These are phyloP conservation scores for Drepanosiphum platanoidis DNA, from an alignment of 2,888 invertebrate species.

Conservation along the genomic window DNA sequence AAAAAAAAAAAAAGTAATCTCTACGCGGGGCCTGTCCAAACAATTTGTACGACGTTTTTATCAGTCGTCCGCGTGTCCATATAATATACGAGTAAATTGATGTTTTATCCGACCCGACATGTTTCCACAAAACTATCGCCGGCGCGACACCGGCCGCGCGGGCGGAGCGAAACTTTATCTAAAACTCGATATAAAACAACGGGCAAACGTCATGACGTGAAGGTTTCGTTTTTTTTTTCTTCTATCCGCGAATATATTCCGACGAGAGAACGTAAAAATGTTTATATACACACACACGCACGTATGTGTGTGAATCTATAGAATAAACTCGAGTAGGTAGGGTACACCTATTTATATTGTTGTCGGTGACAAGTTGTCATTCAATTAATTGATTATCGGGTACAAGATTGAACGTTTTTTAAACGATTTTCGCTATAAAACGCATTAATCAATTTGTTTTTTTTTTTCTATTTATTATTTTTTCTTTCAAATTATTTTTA, in stretches of 20 bases:
- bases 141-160: neutral
- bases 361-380: neutral
- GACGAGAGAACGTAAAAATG: neutral
- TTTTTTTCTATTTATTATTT: neutral
- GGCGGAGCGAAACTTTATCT: neutral
- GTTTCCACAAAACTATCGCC: neutral
- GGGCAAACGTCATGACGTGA: neutral
- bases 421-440: neutral
- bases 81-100: too few relatives aligned
- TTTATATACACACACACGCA: too few relatives aligned
- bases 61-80: neutral
- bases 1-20: neutral
- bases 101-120: neutral
- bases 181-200: neutral
- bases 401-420: neutral
- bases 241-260: neutral
- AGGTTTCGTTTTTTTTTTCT: neutral
- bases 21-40: neutral
- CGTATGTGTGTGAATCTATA: too few relatives aligned
- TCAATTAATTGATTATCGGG: conserved; percentile 1
- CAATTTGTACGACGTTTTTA: neutral
- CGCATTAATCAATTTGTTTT: conserved; percentile 7
- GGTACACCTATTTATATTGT: neutral
- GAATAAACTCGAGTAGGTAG: too few relatives aligned
- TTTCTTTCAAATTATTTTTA: neutral